A percentile compares a stretch with the other conserved stretches of the same genome.
phyloP scores from a whole-genome alignment of 2,888 invertebrate species.

The Conchocele bisecta region DNA sequence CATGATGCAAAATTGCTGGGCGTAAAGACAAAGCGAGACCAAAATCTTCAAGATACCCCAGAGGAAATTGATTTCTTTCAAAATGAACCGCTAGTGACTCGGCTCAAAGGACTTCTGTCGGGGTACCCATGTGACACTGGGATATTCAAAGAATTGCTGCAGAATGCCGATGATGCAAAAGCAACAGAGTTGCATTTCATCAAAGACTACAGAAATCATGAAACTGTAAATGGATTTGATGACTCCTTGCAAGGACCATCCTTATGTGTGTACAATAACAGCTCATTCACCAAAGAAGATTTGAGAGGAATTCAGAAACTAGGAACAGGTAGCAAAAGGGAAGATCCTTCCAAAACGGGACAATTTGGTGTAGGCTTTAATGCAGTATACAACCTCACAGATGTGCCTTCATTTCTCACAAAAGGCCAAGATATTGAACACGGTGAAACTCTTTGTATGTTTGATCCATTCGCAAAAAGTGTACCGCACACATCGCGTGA shows the following conservation, averaged over 20 bases:
- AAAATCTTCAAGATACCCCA: constrained; percentile 25
- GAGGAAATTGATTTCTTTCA: constrained; percentile 76
- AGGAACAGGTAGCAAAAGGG: constrained; percentile 68
- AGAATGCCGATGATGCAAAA: constrained; percentile 79
- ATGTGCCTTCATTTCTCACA: constrained; percentile 70
- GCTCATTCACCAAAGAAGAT: constrained; percentile 65
- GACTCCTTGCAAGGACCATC: constrained; percentile 72
- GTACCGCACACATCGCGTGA: no score
- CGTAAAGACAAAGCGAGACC: constrained; percentile 50
- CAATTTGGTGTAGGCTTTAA: constrained; percentile 76
- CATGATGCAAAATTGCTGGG: constrained; percentile 67
- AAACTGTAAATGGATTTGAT: constrained; percentile 40
- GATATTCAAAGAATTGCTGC: constrained; percentile 79
- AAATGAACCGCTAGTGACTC: constrained; percentile 73
- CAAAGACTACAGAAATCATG: constrained; percentile 67
- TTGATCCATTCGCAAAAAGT: constrained; percentile 75
- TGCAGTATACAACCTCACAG: constrained; percentile 73
- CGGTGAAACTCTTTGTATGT: constrained; percentile 73
- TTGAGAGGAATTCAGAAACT: constrained; percentile 67
- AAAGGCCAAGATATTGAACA: constrained; percentile 54
- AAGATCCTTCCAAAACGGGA: constrained; percentile 69
- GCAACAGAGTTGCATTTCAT: constrained; percentile 78
- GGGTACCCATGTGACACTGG: constrained; percentile 77
- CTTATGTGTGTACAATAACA: constrained; percentile 70
- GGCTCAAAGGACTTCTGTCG: constrained; percentile 72